Base-by-base conservation (phyloP, 2,888 invertebrate species). In the Cosmia trapezina region DNA sequence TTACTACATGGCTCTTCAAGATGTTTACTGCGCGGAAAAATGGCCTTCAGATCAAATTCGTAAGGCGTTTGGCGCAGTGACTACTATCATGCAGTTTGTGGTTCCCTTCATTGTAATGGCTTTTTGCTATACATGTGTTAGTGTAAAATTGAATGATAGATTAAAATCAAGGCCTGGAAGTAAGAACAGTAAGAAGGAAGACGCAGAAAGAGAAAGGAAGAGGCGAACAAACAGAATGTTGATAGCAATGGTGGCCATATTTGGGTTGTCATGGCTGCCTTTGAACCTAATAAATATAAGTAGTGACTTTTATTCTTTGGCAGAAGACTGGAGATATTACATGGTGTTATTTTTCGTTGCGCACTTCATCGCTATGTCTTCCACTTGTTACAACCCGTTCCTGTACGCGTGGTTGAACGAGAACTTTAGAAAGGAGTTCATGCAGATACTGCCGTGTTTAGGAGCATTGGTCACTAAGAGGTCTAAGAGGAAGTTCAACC, bases 401-500 rank as follows among this genome's bases (percentile, higher is more conserved):
- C 96, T 99, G 19, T 99, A 99, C 94, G 99, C 99, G 28, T 99
- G 99, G 99, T 97, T 99, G 93, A 99, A 99, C 93, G 99, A 99
- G 85, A 98, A 98, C 94, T 99, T 99, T 92, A 97, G 98, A 64
- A 98, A 98, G 90, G 98, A 98, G 92, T 98, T 98, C 93, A 98
- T 97, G 90, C 97, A 97, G 92, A 98, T 98, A 65, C 92, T 97
- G 66, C 97, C 97, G 1, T 97, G 97, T 85, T 96, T 97, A 89
- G 96, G 96, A 56, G 94, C 94, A 2, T 87, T 96, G 71, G 94
- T 96, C 9, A 91, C 93, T 37, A 95, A 94, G 83, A 95, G 93
- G 78, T 87, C 92, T 3, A 94, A 93, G 75, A 92, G 93, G 79
- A 94, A 93, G 85, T 92, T 91, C 70, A 94, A 95, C 82, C 95